These are phyloP conservation scores for Diadophis punctatus DNA, from an alignment of 2,113 vertebrate species.

Conservation along the genomic window DNA sequence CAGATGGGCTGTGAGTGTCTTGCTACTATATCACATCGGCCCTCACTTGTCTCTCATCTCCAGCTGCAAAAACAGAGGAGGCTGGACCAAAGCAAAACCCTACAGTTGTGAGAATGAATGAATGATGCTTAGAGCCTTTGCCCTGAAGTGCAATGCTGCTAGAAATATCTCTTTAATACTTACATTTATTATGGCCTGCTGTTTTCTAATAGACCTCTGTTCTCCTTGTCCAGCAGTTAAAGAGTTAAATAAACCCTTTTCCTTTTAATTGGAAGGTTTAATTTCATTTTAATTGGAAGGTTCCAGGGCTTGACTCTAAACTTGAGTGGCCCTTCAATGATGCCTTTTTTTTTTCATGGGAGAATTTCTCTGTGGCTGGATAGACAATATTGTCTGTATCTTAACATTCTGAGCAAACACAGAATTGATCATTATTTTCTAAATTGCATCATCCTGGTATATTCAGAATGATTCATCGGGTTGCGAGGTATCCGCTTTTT, in stretches of 20 bases:
- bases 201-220: background rate
- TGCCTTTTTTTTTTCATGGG: background rate
- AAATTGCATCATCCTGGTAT: slow-evolving; percentile 37
- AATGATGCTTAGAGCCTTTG: background rate
- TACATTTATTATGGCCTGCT: background rate
- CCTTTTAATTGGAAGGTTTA: too few species aligned
- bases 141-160: background rate
- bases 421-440: slow-evolving; percentile 56
- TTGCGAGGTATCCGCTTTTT: slow-evolving; percentile 68
- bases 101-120: background rate
- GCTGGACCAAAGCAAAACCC: background rate
- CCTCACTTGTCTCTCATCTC: background rate
- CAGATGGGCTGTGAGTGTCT: background rate
- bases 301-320: background rate
- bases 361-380: background rate
- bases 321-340: background rate
- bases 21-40: background rate
- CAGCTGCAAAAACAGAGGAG: background rate
- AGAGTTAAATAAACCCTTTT: slow-evolving; percentile 2
- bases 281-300: too few species aligned
- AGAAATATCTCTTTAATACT: background rate
- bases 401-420: background rate
- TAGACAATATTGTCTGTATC: background rate
- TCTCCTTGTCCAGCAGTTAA: background rate
- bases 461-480: slow-evolving; percentile 72